Evolutionary conservation across 2,888 invertebrate genomes (phyloP), one percentile per base, ranked within the genome.

Genomic region (Drosophila gaucha): DNA sequence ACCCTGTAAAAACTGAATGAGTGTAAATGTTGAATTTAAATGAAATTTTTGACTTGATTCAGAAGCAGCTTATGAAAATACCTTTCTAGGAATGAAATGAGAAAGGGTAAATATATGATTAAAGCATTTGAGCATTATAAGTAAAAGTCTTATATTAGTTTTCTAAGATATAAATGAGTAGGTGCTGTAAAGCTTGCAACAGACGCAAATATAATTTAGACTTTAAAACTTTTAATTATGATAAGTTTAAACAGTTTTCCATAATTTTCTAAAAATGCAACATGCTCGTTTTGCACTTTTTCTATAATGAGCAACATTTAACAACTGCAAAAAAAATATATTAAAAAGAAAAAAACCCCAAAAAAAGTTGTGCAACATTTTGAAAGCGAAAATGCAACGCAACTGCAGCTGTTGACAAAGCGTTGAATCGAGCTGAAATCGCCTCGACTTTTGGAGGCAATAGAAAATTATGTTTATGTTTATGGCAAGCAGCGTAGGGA

Each of bases 381-480:
- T 62, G 62, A 70, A 74, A 74, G 76, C 76, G 76, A 60, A 75
- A 66, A 62, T 71, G 76, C 73, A 72, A 67, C 57, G 65, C 68
- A 74, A 73, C 20, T 62, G 77, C 76, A 71, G 74, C 74, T 76
- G 74, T 67, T 74, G 75, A 74, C 75, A 74, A 75, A 75, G 67
- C 73, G 60, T 66, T 73, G 64, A 31, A 51, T 65, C 52, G 59
- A 52, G 68, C 46, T 18, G 30, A 50, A 66, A 50, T 46, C 63
- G 63, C 70, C 33, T 59, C 65, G 64, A 55, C 63, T 62, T 46
- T 59, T 58, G 20, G 56, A 30, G 59, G 70, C 57, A 78, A 74
- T 76, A 78, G 76, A 76, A 76, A 76, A 76, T 76, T 67, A 78
- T 76, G 78, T 78, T 78, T 78, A 78, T 75, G 72, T 55, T 64